Percentiles rank a stretch among this genome's conserved stretches.
Conservation (phyloP, 2,888 invertebrate species). For the Selenia dentaria region DNA sequence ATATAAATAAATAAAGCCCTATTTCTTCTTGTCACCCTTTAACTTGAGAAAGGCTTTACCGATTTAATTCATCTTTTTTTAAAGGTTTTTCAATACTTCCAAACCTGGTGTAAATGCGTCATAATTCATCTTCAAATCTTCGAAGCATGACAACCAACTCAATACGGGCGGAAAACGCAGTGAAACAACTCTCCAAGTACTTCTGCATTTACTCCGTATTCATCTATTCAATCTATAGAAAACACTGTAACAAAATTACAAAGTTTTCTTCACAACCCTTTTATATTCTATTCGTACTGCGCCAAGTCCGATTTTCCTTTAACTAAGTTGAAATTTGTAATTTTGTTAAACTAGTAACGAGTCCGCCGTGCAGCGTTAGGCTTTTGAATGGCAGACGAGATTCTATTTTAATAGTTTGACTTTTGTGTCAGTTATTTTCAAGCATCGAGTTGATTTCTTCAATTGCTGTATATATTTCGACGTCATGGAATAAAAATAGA, state of each 20-base stretch:
- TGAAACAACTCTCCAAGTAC: constrained; percentile 20
- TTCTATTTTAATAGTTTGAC: constrained; percentile 17
- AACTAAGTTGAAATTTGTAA: constrained; percentile 17
- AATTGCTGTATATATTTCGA: constrained; percentile 6
- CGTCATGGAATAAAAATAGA: too few relatives aligned
- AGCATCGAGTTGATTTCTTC: constrained; percentile 11
- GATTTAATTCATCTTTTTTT: too few relatives aligned
- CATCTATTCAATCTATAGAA: constrained; percentile 24
- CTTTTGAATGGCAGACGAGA: constrained; percentile 17
- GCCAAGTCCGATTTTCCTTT: constrained; percentile 11
- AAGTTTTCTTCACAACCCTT: constrained; percentile 6
- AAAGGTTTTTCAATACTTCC: too few relatives aligned
- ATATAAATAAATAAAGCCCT: too few relatives aligned
- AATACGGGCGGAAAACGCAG: constrained; percentile 13
- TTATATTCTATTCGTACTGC: constrained; percentile 7
- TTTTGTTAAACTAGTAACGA: constrained; percentile 20
- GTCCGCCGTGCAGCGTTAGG: constrained; percentile 21
- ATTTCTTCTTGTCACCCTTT: too few relatives aligned
- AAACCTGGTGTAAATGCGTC: too few relatives aligned
- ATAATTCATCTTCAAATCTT: too few relatives aligned
- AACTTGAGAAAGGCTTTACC: too few relatives aligned
- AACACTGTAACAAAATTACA: constrained; percentile 26
- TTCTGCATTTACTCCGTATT: constrained; percentile 21
- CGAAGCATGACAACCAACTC: neutral
- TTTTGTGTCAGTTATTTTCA: constrained; percentile 19